These are phyloP conservation scores for Lordiphosa andalusiaca DNA, from an alignment of 2,888 invertebrate genomes.

Conservation along the genomic window DNA sequence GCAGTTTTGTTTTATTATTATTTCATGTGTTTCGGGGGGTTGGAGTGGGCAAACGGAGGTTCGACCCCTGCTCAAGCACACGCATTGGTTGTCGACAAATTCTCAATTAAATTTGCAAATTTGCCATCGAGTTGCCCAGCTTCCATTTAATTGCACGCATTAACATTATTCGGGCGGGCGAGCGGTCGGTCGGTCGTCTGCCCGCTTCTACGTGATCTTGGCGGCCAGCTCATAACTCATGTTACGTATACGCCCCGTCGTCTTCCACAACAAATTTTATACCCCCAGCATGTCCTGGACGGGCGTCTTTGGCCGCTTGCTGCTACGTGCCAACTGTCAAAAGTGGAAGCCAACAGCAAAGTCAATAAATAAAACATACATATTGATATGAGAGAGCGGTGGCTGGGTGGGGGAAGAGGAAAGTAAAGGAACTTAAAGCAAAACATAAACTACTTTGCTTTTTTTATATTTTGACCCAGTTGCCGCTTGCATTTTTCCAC, in stretches of 20 bases:
- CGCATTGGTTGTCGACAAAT: background rate
- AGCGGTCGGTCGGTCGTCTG: too few species aligned
- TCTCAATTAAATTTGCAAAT: conserved; percentile 9
- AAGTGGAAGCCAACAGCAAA: conserved; percentile 26
- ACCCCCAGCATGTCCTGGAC: conserved; percentile 15
- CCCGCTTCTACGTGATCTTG: conserved; percentile 61
- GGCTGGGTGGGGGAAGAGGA: background rate
- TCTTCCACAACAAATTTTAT: conserved; percentile 18
- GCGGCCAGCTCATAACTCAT: conserved; percentile 63
- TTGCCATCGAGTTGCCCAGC: background rate
- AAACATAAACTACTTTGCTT: too few species aligned
- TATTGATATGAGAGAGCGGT: conserved; percentile 25
- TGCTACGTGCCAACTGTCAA: conserved; percentile 53
- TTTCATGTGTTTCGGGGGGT: conserved; percentile 4
- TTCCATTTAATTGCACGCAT: conserved; percentile 54
- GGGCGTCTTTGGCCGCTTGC: conserved; percentile 7
- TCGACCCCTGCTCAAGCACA: background rate
- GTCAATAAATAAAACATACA: conserved; percentile 60
- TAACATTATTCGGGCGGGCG: conserved; percentile 46
- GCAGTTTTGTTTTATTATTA: conserved; percentile 27
- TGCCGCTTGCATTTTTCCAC: too few species aligned
- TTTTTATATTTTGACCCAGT: too few species aligned
- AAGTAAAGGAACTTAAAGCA: background rate
- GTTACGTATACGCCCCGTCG: conserved; percentile 51
- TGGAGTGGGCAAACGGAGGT: background rate